Conservation (phyloP, 2,113 vertebrate genomes). For the Thinocorus orbignyianus region DNA sequence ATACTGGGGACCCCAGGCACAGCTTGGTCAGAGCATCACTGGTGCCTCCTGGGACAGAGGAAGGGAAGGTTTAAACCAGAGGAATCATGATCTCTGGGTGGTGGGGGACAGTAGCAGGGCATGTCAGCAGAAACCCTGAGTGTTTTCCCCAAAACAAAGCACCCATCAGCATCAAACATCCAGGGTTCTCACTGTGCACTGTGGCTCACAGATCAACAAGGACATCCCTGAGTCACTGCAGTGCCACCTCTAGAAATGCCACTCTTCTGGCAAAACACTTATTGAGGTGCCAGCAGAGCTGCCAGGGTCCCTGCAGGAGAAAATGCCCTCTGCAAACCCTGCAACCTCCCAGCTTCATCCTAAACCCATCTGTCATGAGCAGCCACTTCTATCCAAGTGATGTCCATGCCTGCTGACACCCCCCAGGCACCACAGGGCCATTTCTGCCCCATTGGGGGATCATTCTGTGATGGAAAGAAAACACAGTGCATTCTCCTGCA, state of each 20-base stretch:
- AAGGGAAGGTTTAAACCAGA: neutral
- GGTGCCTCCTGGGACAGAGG: neutral
- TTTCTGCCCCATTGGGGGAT: neutral
- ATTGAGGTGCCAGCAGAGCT: neutral
- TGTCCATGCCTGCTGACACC: neutral
- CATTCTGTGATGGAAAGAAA: neutral
- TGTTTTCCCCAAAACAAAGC: neutral
- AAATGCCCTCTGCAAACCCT: neutral
- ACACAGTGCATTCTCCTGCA: neutral
- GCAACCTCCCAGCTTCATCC: neutral
- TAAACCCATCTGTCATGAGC: fast-evolving
- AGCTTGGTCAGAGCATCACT: neutral
- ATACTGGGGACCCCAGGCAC: neutral
- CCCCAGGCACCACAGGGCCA: neutral
- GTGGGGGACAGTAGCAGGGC: neutral
- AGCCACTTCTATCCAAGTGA: fast-evolving
- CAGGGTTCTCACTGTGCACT: fast-evolving
- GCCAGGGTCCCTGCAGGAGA: neutral
- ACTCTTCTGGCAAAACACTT: neutral
- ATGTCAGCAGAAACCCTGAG: neutral
- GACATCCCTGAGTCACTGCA: neutral
- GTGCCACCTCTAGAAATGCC: neutral
- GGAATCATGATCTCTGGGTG: neutral
- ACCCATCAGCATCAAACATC: neutral
- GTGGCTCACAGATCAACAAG: neutral